phyloP scores from a whole-genome alignment of 2,888 invertebrate genomes.

The Apoda limacodes region DNA sequence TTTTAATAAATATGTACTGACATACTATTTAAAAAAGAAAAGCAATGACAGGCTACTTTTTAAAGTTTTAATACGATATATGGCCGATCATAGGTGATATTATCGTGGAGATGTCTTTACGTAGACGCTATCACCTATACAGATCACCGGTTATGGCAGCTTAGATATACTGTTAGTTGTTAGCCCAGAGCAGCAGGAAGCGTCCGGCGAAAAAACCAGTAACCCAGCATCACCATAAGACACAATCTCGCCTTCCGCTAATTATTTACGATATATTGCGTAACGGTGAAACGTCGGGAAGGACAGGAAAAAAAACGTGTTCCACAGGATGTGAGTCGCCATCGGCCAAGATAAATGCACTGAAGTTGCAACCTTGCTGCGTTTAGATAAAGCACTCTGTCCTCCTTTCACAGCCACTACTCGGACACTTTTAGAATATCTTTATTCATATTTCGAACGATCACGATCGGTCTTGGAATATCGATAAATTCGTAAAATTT shows the following conservation, averaged over 20 bases:
- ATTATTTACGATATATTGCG: conserved; percentile 70
- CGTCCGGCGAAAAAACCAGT: conserved; percentile 56
- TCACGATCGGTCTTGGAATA: conserved; percentile 60
- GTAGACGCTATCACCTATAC: no score
- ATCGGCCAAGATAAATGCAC: conserved; percentile 29
- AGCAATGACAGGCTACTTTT: no score
- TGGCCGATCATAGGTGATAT: no score
- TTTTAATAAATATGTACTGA: no score
- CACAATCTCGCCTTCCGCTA: conserved; percentile 69
- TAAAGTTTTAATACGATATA: no score
- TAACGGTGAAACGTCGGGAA: conserved; percentile 70
- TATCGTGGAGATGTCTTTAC: no score
- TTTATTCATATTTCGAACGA: conserved; percentile 65
- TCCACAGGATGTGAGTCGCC: conserved; percentile 56
- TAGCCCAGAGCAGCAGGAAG: conserved; percentile 50
- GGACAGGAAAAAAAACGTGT: conserved; percentile 61
- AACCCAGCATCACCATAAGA: conserved; percentile 62
- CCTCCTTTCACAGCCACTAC: conserved; percentile 5
- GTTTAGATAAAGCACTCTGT: conserved; percentile 5
- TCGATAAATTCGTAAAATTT: conserved; percentile 32
- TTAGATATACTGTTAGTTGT: conserved; percentile 39
- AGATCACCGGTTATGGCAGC: no score
- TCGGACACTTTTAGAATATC: conserved; percentile 61
- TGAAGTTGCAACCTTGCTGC: conserved; percentile 33
- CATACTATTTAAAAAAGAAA: no score